Evolutionary conservation across 2,797 vertebrate species (phyloP).

Genomic region (Melanotaenia maccullochi): DNA sequence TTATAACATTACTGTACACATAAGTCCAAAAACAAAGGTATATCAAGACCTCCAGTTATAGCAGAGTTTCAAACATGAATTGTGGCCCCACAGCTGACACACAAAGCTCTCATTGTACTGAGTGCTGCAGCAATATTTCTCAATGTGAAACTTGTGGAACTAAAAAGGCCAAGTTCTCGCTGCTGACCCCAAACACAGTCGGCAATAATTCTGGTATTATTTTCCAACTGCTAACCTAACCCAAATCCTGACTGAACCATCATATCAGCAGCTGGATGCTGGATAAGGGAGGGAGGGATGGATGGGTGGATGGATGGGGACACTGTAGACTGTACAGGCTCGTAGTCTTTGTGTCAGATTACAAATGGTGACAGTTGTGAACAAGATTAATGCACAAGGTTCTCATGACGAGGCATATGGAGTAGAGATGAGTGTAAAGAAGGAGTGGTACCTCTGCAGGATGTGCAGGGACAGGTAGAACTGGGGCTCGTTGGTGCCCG

Average conservation of each 20-base stretch:
- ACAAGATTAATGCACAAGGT: too few relatives aligned
- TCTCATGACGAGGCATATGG: background rate
- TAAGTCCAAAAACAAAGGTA: conserved; percentile 35
- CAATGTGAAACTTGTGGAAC: conserved; percentile 53
- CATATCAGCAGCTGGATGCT: conserved; percentile 28
- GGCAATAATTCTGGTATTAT: conserved; percentile 62
- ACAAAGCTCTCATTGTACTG: conserved; percentile 61
- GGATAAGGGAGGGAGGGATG: conserved; percentile 1
- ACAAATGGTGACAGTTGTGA: too few relatives aligned
- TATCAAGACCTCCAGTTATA: too few relatives aligned
- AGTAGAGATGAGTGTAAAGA: background rate
- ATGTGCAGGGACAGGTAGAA: conserved; percentile 96
- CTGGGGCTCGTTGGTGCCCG: conserved; percentile 92
- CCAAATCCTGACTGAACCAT: conserved; percentile 19
- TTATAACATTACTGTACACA: conserved; percentile 8
- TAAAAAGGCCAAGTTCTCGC: conserved; percentile 54
- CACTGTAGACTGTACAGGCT: conserved; percentile 20
- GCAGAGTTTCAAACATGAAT: too few relatives aligned
- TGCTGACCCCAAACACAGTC: conserved; percentile 44
- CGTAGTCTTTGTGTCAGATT: too few relatives aligned
- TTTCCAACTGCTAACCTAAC: conserved; percentile 33
- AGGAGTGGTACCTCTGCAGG: conserved; percentile 90
- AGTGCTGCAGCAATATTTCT: conserved; percentile 31
- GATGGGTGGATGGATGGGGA: conserved; percentile 21
- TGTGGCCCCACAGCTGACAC: background rate